Conservation (phyloP, 2,113 vertebrate species). For the Notothenia rossii region DNA sequence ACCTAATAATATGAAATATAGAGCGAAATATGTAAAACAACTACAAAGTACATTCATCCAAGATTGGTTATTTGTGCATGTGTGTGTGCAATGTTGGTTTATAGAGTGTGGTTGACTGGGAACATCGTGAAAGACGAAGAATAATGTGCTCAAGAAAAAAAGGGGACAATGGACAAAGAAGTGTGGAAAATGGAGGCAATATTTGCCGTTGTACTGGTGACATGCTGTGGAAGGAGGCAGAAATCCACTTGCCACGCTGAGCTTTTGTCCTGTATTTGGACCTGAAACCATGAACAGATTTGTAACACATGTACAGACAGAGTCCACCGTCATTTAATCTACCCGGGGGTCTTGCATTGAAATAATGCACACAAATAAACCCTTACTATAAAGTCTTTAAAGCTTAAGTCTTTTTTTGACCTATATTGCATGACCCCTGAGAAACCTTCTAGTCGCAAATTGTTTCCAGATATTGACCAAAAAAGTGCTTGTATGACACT, state of each 20-base stretch:
- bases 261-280: conserved; percentile 35
- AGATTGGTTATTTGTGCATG: neutral
- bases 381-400: conserved; percentile 25
- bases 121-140: neutral
- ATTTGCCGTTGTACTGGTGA: conserved; percentile 43
- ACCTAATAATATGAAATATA: neutral
- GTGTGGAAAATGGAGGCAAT: conserved; percentile 48
- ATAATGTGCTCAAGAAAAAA: neutral
- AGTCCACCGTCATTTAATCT: neutral
- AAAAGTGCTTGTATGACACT: neutral
- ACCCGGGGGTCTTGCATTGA: neutral
- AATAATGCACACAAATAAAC: conserved; percentile 16
- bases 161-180: conserved; percentile 12
- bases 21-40: neutral
- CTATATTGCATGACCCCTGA: conserved; percentile 15
- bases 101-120: neutral
- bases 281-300: conserved; percentile 35
- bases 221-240: conserved; percentile 30
- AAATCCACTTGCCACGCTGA: conserved; percentile 42
- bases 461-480: neutral
- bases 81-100: neutral
- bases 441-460: neutral
- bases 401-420: conserved; percentile 23
- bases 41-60: no score
- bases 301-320: conserved; percentile 3